A percentile compares a stretch with the other conserved stretches of the same genome.
Conservation (phyloP, 2,888 invertebrate species). For the Epinotia bilunana region DNA sequence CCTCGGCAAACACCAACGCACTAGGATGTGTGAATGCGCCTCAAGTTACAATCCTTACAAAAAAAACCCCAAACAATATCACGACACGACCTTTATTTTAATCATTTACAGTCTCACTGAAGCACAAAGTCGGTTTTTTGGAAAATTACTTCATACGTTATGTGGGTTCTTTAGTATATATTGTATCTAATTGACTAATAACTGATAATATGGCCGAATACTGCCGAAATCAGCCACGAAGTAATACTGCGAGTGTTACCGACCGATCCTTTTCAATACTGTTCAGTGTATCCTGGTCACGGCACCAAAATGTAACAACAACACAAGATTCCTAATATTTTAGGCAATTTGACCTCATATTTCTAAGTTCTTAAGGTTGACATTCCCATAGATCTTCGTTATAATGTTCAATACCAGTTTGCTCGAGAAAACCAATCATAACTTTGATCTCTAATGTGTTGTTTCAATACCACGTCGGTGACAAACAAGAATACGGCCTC, state of each 20-base stretch:
- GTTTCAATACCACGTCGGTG: too few relatives aligned
- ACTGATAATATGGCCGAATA: not conserved
- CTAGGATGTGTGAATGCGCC: not conserved
- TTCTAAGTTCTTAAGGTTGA: too few relatives aligned
- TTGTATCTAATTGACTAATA: not conserved
- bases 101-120: not conserved
- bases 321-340: not conserved
- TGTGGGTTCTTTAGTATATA: constrained; percentile 3
- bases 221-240: constrained; percentile 1
- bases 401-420: too few relatives aligned
- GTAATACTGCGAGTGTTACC: constrained; percentile 11
- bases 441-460: too few relatives aligned
- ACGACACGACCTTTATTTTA: not conserved
- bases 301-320: not conserved
- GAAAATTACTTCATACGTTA: not conserved
- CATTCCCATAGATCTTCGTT: too few relatives aligned
- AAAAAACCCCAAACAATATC: constrained; percentile 4
- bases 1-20: not conserved
- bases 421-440: too few relatives aligned
- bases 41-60: constrained; percentile 1
- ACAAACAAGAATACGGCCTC: too few relatives aligned
- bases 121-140: not conserved
- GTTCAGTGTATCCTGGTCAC: constrained; percentile 15
- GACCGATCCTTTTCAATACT: constrained; percentile 25
- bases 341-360: too few relatives aligned